These are phyloP conservation scores for Australoheros scitulus DNA, from an alignment of 2,113 vertebrate genomes.

Conservation along the genomic window DNA sequence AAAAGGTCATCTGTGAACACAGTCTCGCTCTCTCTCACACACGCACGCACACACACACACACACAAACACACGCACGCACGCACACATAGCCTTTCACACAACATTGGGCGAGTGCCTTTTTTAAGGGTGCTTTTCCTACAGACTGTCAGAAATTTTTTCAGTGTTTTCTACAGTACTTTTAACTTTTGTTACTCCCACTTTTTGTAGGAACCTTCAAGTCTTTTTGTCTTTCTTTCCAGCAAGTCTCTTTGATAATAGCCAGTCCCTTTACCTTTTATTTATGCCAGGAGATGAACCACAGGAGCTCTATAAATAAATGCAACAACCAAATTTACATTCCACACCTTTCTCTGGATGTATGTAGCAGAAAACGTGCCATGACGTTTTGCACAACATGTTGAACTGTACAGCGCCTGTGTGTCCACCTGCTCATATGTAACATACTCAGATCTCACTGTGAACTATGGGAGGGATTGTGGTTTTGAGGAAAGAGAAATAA, in stretches of 20 bases:
- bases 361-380: constrained; percentile 78
- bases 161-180: constrained; percentile 75
- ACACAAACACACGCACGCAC: not conserved
- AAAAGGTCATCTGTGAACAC: constrained; percentile 43
- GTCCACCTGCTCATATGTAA: constrained; percentile 58
- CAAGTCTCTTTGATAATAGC: constrained; percentile 66
- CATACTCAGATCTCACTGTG: constrained; percentile 64
- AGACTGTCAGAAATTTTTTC: constrained; percentile 55
- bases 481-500: constrained; percentile 19
- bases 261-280: constrained; percentile 55
- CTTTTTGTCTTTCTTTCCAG: constrained; percentile 67
- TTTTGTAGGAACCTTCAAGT: constrained; percentile 68
- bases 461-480: constrained; percentile 40
- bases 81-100: not conserved
- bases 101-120: constrained; percentile 61
- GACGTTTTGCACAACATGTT: constrained; percentile 68
- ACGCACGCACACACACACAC: constrained; percentile 39
- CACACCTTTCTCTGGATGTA: constrained; percentile 73
- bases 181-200: constrained; percentile 77
- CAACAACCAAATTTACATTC: constrained; percentile 73
- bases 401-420: constrained; percentile 59
- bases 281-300: constrained; percentile 49
- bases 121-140: constrained; percentile 74
- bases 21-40: constrained; percentile 26
- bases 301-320: constrained; percentile 56